Evolutionary conservation across 2,888 invertebrate genomes (phyloP).

Genomic region (Lasioglossum zephyrum): DNA sequence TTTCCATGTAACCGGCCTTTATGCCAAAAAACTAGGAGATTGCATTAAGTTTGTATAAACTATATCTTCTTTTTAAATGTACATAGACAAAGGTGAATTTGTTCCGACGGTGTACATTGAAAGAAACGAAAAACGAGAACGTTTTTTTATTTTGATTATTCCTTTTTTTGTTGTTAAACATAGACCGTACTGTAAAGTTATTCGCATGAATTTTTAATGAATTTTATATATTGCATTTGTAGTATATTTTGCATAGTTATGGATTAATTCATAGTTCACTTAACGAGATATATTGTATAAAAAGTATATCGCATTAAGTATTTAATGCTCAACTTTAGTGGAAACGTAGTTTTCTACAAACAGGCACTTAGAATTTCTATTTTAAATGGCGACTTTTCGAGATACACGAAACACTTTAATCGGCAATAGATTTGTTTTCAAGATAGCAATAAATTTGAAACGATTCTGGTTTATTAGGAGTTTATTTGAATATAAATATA

Average conservation of each 20-base stretch:
- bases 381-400: background rate
- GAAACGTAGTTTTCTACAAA: background rate
- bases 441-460: background rate
- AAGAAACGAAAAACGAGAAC: background rate
- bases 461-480: background rate
- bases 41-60: background rate
- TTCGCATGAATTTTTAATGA: conserved; percentile 43
- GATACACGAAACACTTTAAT: background rate
- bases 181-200: conserved; percentile 35
- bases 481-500: background rate
- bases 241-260: conserved; percentile 19
- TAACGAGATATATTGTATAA: background rate
- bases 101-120: background rate
- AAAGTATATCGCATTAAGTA: conserved; percentile 18
- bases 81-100: background rate
- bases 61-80: background rate
- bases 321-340: conserved; percentile 9
- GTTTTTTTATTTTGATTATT: background rate
- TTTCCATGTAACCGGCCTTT: conserved; percentile 58
- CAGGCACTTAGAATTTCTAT: background rate
- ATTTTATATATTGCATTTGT: conserved; percentile 32
- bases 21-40: conserved; percentile 32
- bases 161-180: background rate
- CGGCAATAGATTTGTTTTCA: background rate
- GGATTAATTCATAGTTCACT: background rate